Base-by-base conservation (phyloP, 35 echinoderm and acorn worm species). In the Strongylocentrotus purpuratus region DNA sequence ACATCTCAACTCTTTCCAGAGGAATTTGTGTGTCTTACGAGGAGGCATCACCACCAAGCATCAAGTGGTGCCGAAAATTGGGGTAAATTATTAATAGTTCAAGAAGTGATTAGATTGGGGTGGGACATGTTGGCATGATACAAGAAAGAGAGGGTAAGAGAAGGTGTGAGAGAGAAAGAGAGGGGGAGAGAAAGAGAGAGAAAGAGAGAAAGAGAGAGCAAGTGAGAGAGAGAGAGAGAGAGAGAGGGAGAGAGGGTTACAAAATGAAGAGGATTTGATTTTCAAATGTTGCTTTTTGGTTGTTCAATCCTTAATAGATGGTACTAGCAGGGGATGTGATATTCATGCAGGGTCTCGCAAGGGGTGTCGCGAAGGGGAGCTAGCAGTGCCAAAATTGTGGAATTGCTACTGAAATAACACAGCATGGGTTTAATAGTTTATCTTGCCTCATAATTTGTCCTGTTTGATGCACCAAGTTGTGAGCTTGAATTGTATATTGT, bases 61-160 rank as follows among this genome's bases (percentile, higher is more conserved):
- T 89, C 87, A 89, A 89, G 87, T 89, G 87, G 87, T 46, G 87
- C 20, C 20, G 87, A 89, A 89, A 89, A 89, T 89, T 89, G 87
- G 65, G 87, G 87, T 89, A 89, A 89, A 89, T 89, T 89, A 89
- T 89, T 45, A 89, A 89, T 46, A 89, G 87, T 89, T 89, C 87
- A 89, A 89, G 31, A 89, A 89, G 87, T 89, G 87, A 89, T 89
- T 89, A 89, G 87, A 89, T 89, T 89, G 33, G 87, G 87, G 33
- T 33, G 87, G 32, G 87, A 33, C 87, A 89, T 89, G 33, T 9
- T 46, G 7, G 87, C 87, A 46, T 89, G 87, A 41, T 41, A 89
- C 33, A 11, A 89, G 18, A 89, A 45, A 28, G 33, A 18, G 17
- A 17, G 11, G 17, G 33, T 0, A 28, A 31, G 86, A 86, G 20